Percentiles rank a stretch among this genome's conserved stretches.
Conservation (phyloP, 2,888 invertebrate species). For the Emmelina monodactyla region DNA sequence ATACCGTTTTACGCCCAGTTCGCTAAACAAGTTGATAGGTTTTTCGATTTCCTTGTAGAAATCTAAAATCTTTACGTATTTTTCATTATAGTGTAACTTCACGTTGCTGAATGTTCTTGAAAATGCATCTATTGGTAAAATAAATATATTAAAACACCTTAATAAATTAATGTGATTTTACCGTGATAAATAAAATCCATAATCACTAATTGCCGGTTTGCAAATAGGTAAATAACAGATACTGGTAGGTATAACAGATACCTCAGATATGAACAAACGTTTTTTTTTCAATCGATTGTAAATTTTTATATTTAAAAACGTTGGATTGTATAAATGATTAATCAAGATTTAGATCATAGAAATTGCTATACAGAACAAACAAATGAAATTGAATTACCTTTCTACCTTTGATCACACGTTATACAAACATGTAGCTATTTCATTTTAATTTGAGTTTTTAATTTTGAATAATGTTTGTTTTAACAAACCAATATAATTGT, state of each 20-base stretch:
- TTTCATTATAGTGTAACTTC: conserved; percentile 43
- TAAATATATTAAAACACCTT: not conserved
- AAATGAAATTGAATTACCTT: no score
- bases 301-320: not conserved
- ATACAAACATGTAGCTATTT: no score
- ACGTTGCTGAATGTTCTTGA: conserved; percentile 55
- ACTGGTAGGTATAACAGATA: not conserved
- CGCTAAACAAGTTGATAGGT: conserved; percentile 33
- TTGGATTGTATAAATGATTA: no score
- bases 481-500: no score
- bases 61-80: conserved; percentile 39
- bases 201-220: not conserved
- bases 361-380: no score
- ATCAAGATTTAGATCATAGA: no score
- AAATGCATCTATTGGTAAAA: conserved; percentile 33
- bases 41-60: conserved; percentile 48
- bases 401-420: no score
- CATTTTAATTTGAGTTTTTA: no score
- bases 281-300: not conserved
- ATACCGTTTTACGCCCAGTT: conserved; percentile 34
- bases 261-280: not conserved
- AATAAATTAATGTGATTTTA: not conserved
- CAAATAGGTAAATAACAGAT: not conserved
- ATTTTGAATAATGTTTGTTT: no score
- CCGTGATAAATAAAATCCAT: not conserved